Evolutionary conservation across 2,797 vertebrate genomes (phyloP), one percentile per base, ranked within the genome.

Genomic region (Bradypus variegatus): DNA sequence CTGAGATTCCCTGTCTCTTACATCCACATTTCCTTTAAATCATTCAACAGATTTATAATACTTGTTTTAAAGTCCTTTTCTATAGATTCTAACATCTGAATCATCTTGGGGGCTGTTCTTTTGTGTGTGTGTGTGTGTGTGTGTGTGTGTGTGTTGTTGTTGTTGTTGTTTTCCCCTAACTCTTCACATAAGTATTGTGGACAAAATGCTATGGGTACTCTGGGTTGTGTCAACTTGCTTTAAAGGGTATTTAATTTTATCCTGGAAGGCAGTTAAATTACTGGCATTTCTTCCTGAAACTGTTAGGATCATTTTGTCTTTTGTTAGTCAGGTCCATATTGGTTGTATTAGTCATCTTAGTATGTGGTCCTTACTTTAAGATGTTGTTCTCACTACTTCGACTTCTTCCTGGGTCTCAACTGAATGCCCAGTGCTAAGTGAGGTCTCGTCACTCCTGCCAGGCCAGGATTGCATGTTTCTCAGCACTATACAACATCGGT

Each of bases 211-310:
- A 11, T 87, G 75, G 58, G 21, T 83, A 60, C 41, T 81, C n/a
- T 89, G 91, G 50, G 33, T 95, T 69, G 64, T 80, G 36, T 94
- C 94, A 89, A 3, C 82, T 92, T 88, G 73, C 50, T 93, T 94
- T 93, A 72, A 88, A 91, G 23, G 4, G 29, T 89, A 79, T 83
- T 94, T 88, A 93, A 88, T 90, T 94, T 69, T 91, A 90, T 93
- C 62, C 72, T 60, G 79, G 45, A 29, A 83, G 83, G 67, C 73
- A 92, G 50, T 70, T 88, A 83, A 91, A 91, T 92, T 82, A n/a
- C 78, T 78, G 94, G n/a, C 69, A 38, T 53, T 31, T 69, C 70
- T 75, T 91, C 38, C 60, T 78, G 82, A 91, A 88, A 53, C 50
- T 78, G 19, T 92, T 70, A 58, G 18, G n/a, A 36, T 55, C 83